Evolutionary conservation across 1,140 invertebrate species (phyloP).

Genomic region (Bacillus rossius): DNA sequence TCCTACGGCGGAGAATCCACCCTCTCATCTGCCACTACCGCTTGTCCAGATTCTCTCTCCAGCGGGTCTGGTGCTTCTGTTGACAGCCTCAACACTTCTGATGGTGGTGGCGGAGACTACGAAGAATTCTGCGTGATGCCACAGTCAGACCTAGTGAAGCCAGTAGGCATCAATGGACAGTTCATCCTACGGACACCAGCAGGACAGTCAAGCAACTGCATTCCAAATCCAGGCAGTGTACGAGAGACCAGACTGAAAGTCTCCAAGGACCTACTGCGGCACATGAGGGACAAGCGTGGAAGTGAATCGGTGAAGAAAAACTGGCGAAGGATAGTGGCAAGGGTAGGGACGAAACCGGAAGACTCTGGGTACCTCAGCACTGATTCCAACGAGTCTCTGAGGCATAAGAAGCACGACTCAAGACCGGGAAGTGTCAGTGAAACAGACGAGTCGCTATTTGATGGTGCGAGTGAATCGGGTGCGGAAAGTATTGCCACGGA

Average conservation of each 20-base stretch:
- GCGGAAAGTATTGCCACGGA: conserved; percentile 79
- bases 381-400: conserved; percentile 53
- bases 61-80: conserved; percentile 42
- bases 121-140: conserved; percentile 24
- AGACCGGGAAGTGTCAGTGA: conserved; percentile 32
- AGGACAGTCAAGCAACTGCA: too few species aligned
- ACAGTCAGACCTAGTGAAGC: neutral
- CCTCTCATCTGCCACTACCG: neutral
- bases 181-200: too few species aligned
- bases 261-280: neutral
- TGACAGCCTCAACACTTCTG: conserved; percentile 31
- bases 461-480: conserved; percentile 75
- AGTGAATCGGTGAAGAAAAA: conserved; percentile 41
- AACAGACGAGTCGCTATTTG: conserved; percentile 38
- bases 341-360: conserved; percentile 34
- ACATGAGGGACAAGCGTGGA: conserved; percentile 27
- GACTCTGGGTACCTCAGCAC: conserved; percentile 73
- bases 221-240: too few species aligned
- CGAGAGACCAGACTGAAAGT: too few species aligned
- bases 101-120: conserved; percentile 32
- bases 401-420: conserved; percentile 41
- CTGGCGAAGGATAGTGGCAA: conserved; percentile 39
- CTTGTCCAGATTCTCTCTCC: conserved; percentile 13
- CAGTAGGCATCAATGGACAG: too few species aligned
- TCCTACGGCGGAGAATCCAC: neutral